Percentiles rank a stretch among this genome's conserved stretches.
phyloP scores from a whole-genome alignment of 2,113 vertebrate species.

The Empidonax alnorum region DNA sequence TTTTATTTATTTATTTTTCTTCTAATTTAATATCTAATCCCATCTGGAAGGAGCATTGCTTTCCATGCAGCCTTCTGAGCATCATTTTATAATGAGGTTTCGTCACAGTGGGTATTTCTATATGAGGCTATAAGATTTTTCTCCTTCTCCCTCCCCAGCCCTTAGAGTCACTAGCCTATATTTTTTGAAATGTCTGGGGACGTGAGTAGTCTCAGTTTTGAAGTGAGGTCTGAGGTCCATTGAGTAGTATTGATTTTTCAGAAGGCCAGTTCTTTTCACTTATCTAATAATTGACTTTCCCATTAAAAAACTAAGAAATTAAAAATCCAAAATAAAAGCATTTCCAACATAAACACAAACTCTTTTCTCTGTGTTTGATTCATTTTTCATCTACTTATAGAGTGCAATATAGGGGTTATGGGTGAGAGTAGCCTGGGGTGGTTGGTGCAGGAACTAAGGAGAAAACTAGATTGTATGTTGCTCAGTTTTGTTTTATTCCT shows the following conservation, averaged over 20 bases:
- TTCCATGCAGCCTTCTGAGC: neutral
- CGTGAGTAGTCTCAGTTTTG: neutral
- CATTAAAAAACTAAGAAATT: neutral
- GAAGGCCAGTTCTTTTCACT: neutral
- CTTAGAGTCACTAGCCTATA: neutral
- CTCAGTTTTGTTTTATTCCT: neutral
- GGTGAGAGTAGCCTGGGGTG: neutral
- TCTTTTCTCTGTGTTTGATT: neutral
- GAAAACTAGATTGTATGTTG: neutral
- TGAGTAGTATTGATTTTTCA: neutral
- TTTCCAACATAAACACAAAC: neutral
- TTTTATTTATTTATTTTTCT: neutral
- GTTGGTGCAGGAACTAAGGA: neutral
- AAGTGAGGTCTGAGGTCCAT: neutral
- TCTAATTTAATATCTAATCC: neutral
- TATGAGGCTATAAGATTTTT: neutral
- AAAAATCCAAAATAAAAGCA: neutral
- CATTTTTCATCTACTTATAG: neutral
- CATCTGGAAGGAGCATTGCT: neutral
- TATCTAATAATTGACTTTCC: neutral
- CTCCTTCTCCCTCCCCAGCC: neutral
- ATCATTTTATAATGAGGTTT: slow-evolving; percentile 18
- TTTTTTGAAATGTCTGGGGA: neutral
- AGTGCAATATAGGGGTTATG: fast-evolving
- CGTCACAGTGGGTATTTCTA: neutral